Evolutionary conservation across 2,797 vertebrate genomes (phyloP), one percentile per base, ranked within the genome.

Genomic region (Galaxias olidus): DNA sequence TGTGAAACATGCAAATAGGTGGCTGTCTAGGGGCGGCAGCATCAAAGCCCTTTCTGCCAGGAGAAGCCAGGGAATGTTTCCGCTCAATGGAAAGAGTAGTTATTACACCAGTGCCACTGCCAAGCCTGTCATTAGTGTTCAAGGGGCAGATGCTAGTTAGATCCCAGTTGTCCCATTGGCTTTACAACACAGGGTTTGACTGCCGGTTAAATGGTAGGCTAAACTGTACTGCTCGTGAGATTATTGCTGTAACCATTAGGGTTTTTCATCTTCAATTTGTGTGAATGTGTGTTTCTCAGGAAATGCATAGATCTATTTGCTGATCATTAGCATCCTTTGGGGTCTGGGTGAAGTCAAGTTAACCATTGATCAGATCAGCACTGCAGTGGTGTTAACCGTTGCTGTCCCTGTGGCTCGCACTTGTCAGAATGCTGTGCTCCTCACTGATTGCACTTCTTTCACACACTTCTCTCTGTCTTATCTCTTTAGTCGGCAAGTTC

Each of bases 41-140:
- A 18, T 71, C 15, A 71, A 66, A 30, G 48, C 55, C 9, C 69
- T 71, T 30, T 17, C 46, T 13, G 63, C 80, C 5, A 44, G 71
- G 75, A 79, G 69, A 79, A 76, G 57, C 63, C 55, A 66, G 63
- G 55, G 13, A 65, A 72, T 55, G 69, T 77, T 80, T 86, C 70
- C 7, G 69, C 69, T 75, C 15, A 15, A 14, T 46, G n/a, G 46
- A 69, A 71, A 84, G 59, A n/a, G 80, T 82, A 74, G 84, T 86
- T 71, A 87, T 89, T 88, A 85, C 49, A 30, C 61, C 70, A 55
- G 61, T 66, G 56, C 76, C 70, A 55, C 59, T 66, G 56, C 76
- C 66, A 64, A 66, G 73, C 79, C 86, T 88, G 80, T 87, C 85
- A 88, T 88, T 85, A 76, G 65, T 60, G 59, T 56, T 76, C 46